A percentile compares a stretch with the other conserved stretches of the same genome.
Evolutionary conservation across 2,797 vertebrate genomes (phyloP).

Genomic region (Lophius americanus): DNA sequence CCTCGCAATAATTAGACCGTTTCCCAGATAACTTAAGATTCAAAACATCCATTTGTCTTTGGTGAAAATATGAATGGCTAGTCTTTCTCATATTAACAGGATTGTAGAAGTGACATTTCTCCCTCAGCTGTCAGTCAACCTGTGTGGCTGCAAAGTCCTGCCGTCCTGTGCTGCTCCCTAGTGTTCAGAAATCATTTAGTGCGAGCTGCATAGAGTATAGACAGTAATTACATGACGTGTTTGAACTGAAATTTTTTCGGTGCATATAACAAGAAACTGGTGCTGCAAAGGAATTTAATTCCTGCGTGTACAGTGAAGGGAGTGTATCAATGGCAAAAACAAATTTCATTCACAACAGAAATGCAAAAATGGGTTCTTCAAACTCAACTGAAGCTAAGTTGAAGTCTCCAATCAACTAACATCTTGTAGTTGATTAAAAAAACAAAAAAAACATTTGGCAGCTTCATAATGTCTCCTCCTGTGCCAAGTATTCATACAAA

Average conservation of each 20-base stretch:
- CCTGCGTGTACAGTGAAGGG: slow-evolving; percentile 26
- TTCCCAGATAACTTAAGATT: too few species aligned
- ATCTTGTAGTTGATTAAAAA: neutral
- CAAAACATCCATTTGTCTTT: neutral
- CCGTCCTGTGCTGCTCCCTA: slow-evolving; percentile 60
- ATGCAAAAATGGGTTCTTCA: slow-evolving; percentile 17
- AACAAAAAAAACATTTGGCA: neutral
- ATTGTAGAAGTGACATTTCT: neutral
- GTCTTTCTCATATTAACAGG: neutral
- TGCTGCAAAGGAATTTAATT: slow-evolving; percentile 49
- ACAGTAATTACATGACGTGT: neutral
- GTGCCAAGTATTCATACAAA: slow-evolving; percentile 37
- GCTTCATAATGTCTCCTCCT: slow-evolving; percentile 13
- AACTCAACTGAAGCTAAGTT: slow-evolving; percentile 20
- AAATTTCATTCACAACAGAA: slow-evolving; percentile 22
- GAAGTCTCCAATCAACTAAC: slow-evolving; percentile 1
- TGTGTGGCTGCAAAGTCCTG: neutral
- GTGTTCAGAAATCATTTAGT: slow-evolving; percentile 11
- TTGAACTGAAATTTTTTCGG: neutral
- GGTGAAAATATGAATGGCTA: neutral
- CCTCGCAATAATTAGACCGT: neutral
- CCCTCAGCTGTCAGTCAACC: neutral
- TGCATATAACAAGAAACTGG: neutral
- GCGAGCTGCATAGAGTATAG: rapidly evolving
- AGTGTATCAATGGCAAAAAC: slow-evolving; percentile 15